Evolutionary conservation across 2,113 vertebrate species (phyloP), one percentile per base, ranked within the genome.

Genomic region (Chascanopsetta lugubris): DNA sequence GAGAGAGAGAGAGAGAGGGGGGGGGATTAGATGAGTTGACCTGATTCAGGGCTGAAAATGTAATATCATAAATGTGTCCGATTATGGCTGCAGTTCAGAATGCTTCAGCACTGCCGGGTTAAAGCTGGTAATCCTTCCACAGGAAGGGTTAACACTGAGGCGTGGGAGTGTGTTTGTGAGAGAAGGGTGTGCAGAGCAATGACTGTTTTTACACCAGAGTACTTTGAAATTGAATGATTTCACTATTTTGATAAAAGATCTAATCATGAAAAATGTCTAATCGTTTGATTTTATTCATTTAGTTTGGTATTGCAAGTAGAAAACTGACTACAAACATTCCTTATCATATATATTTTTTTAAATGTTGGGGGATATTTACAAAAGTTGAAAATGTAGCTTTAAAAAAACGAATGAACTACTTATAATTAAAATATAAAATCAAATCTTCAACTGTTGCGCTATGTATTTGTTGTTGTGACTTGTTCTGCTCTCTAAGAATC

Each of bases 1-100:
- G 24, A 22, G 42, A 40, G 46, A 18, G 55, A 15, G 26, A 7
- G 21, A 13, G 15, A 3, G 49, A 1, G 26, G 6, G n/a, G 5
- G 9, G 15, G 25, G 72, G 87, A 90, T 88, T 90, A 80, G 55
- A 69, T 25, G 34, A 29, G 42, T 8, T 92, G 91, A 91, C 90
- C 90, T 87, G 72, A 87, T 90, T 92, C 50, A 62, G 43, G 38
- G 67, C 66, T 65, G 61, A 77, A 88, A 88, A 86, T 83, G 71
- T 82, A 90, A 87, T 88, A 90, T 85, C 61, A 85, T 80, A 89
- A 92, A 90, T 83, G 87, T 29, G 24, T 32, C 77, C 86, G 90
- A 92, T 92, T 90, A 90, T 21, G 43, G 38, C 61, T 68, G 69
- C 43, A 62, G 55, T 72, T 82, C 55, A 75, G 43, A 55, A 54